Evolutionary conservation across 2,113 vertebrate genomes (phyloP).

Genomic region (Zootoca vivipara): DNA sequence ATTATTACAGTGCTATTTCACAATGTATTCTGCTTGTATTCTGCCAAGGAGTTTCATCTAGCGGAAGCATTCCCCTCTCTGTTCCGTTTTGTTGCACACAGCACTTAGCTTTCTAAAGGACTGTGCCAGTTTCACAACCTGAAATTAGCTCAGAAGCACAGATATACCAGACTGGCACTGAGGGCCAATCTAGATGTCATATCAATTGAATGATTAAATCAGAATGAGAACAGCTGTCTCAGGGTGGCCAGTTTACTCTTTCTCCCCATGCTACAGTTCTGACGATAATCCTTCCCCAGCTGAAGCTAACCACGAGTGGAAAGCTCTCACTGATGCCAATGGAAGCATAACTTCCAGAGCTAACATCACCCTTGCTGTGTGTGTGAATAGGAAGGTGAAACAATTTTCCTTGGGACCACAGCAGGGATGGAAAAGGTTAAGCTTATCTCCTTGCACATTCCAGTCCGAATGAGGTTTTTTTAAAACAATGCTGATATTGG

Average conservation of each 20-base stretch:
- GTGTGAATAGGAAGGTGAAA: no score
- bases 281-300: no score
- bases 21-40: not conserved
- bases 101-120: not conserved
- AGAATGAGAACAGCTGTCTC: not conserved
- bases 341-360: no score
- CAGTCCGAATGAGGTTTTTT: not conserved
- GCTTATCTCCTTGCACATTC: not conserved
- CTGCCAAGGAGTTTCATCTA: not conserved
- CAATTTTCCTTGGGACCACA: not conserved
- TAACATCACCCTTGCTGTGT: no score
- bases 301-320: not conserved
- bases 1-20: not conserved
- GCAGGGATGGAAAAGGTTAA: not conserved
- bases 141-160: not conserved
- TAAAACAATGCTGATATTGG: not conserved
- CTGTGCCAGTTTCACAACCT: not conserved
- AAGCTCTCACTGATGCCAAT: no score
- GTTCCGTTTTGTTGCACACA: not conserved
- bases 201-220: not conserved
- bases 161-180: no score
- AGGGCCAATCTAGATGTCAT: not conserved
- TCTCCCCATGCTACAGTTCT: no score
- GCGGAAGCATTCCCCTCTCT: not conserved
- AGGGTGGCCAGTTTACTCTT: not conserved